A percentile compares a stretch with the other conserved stretches of the same genome.
Evolutionary conservation across 2,113 vertebrate species (phyloP).

Genomic region (Alaudala cheleensis): DNA sequence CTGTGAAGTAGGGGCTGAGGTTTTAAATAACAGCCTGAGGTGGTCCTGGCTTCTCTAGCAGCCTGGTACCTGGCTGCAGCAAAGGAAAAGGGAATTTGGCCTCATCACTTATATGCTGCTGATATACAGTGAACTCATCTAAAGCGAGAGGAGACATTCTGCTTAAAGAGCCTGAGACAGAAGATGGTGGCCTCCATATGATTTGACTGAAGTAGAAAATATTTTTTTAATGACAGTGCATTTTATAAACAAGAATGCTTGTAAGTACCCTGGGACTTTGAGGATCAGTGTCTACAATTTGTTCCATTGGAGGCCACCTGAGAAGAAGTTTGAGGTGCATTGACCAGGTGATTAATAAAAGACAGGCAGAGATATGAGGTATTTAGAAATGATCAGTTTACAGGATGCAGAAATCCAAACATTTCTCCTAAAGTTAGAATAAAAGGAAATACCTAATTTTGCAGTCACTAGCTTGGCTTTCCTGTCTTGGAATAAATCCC

Average conservation of each 20-base stretch:
- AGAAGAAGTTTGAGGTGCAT: background rate
- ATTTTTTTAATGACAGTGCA: background rate
- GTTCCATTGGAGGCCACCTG: background rate
- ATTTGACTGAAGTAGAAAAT: background rate
- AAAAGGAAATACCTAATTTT: slow-evolving; percentile 1
- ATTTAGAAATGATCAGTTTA: background rate
- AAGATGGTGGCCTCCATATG: background rate
- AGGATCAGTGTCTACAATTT: background rate
- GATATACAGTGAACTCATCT: background rate
- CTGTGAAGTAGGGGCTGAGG: background rate
- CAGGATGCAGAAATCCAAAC: background rate
- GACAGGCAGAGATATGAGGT: background rate
- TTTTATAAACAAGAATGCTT: background rate
- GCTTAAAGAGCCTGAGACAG: background rate
- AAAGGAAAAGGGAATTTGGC: background rate
- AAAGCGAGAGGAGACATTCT: background rate
- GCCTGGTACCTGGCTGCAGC: background rate
- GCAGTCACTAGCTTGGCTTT: background rate
- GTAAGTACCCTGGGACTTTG: background rate
- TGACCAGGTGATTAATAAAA: background rate
- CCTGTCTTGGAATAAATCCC: background rate
- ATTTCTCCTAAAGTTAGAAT: background rate
- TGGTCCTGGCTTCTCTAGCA: background rate
- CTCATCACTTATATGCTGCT: background rate
- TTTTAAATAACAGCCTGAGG: background rate